These are phyloP conservation scores for Rhingia rostrata DNA, from an alignment of 2,888 invertebrate species.

Conservation along the genomic window DNA sequence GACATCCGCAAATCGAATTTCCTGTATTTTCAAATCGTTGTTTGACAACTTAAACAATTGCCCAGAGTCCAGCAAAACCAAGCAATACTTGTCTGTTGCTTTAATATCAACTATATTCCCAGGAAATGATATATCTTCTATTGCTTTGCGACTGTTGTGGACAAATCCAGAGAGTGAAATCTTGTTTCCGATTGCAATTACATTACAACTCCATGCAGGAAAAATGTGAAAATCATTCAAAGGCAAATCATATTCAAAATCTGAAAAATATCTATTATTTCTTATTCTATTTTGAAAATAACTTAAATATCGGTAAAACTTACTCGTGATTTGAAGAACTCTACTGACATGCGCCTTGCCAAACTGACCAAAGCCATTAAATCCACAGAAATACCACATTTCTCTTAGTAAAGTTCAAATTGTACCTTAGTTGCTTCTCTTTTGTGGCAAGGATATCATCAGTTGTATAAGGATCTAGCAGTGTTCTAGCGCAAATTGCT, in stretches of 20 bases:
- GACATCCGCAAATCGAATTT: slow-evolving; percentile 76
- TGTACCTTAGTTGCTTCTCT: slow-evolving; percentile 32
- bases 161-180: slow-evolving; percentile 78
- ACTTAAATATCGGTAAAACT: slow-evolving; percentile 12
- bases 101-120: slow-evolving; percentile 77
- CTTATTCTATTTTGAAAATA: not conserved
- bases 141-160: slow-evolving; percentile 54
- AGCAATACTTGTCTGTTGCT: slow-evolving; percentile 78
- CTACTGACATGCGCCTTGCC: slow-evolving; percentile 74
- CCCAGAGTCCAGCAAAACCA: slow-evolving; percentile 79
- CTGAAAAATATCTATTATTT: not conserved
- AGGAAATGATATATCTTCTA: slow-evolving; percentile 74
- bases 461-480: not conserved
- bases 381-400: slow-evolving; percentile 78
- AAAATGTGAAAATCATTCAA: slow-evolving; percentile 30
- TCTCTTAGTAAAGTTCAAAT: not conserved
- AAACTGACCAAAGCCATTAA: slow-evolving; percentile 82
- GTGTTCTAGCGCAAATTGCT: slow-evolving; percentile 1
- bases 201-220: slow-evolving; percentile 79
- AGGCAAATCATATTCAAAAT: slow-evolving; percentile 44
- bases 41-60: slow-evolving; percentile 77
- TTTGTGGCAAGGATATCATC: slow-evolving; percentile 25
- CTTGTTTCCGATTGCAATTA: slow-evolving; percentile 74
- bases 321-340: slow-evolving; percentile 55
- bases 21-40: slow-evolving; percentile 70